Evolutionary conservation across 1,140 invertebrate genomes (phyloP).

Genomic region (Archivesica marissinica): DNA sequence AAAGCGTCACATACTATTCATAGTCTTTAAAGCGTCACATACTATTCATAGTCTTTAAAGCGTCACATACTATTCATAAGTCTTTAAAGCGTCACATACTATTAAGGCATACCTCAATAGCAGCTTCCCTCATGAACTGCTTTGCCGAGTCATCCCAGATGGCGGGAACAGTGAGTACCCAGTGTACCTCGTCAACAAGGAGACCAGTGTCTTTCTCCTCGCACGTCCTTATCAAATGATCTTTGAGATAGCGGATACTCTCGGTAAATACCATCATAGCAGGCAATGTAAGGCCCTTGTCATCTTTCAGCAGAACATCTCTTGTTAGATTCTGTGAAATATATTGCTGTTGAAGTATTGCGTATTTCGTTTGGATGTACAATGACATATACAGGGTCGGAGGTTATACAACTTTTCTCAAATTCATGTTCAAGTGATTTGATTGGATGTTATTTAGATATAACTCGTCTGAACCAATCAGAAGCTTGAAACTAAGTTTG

Average conservation of each 20-base stretch:
- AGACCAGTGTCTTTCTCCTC: background rate
- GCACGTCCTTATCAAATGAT: background rate
- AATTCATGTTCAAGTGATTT: too few relatives aligned
- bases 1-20: too few relatives aligned
- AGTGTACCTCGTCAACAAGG: conserved; percentile 20
- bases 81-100: too few relatives aligned
- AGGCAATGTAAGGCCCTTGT: conserved; percentile 37
- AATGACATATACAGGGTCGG: background rate
- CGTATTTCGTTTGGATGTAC: background rate
- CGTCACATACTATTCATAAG: too few relatives aligned
- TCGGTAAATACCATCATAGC: conserved; percentile 45
- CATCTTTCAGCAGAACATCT: conserved; percentile 13
- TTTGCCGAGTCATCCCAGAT: conserved; percentile 59
- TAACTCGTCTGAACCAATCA: background rate
- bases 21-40: too few relatives aligned
- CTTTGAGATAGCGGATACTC: conserved; percentile 45
- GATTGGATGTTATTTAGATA: too few relatives aligned
- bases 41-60: too few relatives aligned
- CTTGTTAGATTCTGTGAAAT: conserved; percentile 31
- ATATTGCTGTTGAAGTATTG: background rate
- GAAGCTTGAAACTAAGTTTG: background rate
- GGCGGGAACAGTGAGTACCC: conserved; percentile 58
- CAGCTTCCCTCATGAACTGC: conserved; percentile 56
- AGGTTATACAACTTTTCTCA: too few relatives aligned
- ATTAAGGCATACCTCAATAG: conserved; percentile 14